phyloP scores from a whole-genome alignment of 2,888 invertebrate species.

The Drosophila antonietae region DNA sequence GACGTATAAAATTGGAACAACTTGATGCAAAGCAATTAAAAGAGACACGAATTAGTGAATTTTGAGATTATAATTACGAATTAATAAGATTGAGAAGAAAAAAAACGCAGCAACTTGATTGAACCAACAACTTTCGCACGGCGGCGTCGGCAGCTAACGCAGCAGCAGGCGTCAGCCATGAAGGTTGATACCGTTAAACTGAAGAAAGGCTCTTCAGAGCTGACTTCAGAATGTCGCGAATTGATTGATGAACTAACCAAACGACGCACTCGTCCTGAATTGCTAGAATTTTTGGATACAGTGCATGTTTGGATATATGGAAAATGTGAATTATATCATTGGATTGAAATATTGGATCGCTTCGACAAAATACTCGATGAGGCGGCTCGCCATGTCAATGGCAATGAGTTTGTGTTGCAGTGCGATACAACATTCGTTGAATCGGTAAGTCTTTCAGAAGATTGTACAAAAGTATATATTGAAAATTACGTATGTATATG shows the following conservation, averaged over 20 bases:
- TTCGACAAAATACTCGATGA: slow-evolving; percentile 91
- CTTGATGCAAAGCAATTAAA: slow-evolving; percentile 45
- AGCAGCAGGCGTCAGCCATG: slow-evolving; percentile 85
- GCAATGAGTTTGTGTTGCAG: slow-evolving; percentile 85
- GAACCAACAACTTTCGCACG: slow-evolving; percentile 47
- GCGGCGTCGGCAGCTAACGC: slow-evolving; percentile 60
- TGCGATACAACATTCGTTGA: slow-evolving; percentile 89
- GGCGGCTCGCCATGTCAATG: slow-evolving; percentile 86
- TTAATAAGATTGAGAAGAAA: slow-evolving; percentile 3
- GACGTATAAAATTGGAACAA: slow-evolving; percentile 44
- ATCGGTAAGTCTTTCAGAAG: slow-evolving; percentile 84
- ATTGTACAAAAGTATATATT: too few relatives aligned
- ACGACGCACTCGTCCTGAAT: slow-evolving; percentile 88
- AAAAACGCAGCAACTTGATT: slow-evolving; percentile 42
- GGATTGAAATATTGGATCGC: slow-evolving; percentile 93
- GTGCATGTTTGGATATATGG: slow-evolving; percentile 94
- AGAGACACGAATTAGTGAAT: background rate
- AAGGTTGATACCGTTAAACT: slow-evolving; percentile 92
- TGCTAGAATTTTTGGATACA: slow-evolving; percentile 88
- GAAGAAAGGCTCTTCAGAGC: slow-evolving; percentile 93
- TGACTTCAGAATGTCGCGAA: slow-evolving; percentile 91
- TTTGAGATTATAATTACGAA: slow-evolving; percentile 9
- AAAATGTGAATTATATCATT: slow-evolving; percentile 94
- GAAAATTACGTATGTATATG: too few relatives aligned
- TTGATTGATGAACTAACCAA: slow-evolving; percentile 90